Evolutionary conservation across 2,113 vertebrate genomes (phyloP).

Genomic region (Fregetta grallaria): DNA sequence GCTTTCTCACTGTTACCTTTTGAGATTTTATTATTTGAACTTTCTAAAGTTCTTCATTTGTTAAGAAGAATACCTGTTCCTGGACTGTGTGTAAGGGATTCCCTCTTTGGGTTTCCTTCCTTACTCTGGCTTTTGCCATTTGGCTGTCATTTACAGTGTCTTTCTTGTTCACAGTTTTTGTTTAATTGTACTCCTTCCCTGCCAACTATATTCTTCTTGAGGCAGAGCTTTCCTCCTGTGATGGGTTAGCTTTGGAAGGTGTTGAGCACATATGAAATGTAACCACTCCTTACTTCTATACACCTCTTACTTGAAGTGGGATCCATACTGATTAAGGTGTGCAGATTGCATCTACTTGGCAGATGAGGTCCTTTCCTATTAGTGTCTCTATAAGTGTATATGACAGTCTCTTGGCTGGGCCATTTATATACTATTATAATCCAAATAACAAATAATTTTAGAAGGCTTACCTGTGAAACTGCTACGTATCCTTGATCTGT

Average conservation of each 20-base stretch:
- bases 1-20: not conserved
- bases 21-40: not conserved
- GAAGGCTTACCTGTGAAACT: slow-evolving; percentile 82
- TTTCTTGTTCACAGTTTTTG: not conserved
- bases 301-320: not conserved
- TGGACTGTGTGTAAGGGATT: not conserved
- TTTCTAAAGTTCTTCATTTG: not conserved
- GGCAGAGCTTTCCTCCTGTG: not conserved
- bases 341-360: not conserved
- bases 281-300: not conserved
- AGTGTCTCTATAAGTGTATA: not conserved
- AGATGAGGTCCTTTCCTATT: not conserved
- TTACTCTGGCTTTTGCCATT: not conserved
- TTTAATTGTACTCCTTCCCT: not conserved
- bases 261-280: not conserved
- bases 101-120: not conserved
- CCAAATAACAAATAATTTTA: not conserved
- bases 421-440: slow-evolving; percentile 71
- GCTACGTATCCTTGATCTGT: slow-evolving; percentile 66
- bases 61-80: not conserved
- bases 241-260: not conserved
- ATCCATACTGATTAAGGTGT: not conserved
- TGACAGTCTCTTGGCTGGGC: not conserved
- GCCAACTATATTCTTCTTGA: not conserved
- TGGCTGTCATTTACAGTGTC: not conserved